Evolutionary conservation across 1,140 invertebrate genomes (phyloP).

Genomic region (Drosophila leontia): DNA sequence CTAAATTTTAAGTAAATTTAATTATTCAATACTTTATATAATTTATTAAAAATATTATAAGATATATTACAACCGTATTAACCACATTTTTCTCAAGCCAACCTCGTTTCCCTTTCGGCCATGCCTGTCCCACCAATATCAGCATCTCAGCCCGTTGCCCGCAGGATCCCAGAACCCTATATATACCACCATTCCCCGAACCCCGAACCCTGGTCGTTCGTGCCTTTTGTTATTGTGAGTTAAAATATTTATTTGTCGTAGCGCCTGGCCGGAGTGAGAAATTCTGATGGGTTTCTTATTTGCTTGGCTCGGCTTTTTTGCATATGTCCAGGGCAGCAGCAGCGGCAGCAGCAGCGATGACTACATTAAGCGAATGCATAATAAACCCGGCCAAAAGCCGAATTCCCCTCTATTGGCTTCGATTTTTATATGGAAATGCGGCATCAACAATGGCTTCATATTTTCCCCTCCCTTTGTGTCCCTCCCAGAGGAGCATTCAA

Average conservation of each 20-base stretch:
- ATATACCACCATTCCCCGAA: conserved; percentile 2
- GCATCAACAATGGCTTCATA: conserved; percentile 80
- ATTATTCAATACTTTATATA: too few relatives aligned
- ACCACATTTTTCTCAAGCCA: not conserved
- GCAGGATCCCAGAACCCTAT: conserved; percentile 17
- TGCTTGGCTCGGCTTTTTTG: conserved; percentile 70
- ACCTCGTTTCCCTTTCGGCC: conserved; percentile 19
- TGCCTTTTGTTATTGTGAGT: conserved; percentile 80
- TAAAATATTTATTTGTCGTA: conserved; percentile 84
- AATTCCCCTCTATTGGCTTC: conserved; percentile 53
- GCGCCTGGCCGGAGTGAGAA: conserved; percentile 80
- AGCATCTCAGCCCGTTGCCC: conserved; percentile 25
- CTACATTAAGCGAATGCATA: conserved; percentile 81
- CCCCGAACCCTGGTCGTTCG: conserved; percentile 35
- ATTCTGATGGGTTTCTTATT: conserved; percentile 84
- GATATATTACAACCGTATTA: not conserved
- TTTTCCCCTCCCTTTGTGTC: conserved; percentile 52
- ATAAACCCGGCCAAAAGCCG: conserved; percentile 48
- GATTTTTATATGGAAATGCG: conserved; percentile 81
- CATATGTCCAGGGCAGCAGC: conserved; percentile 62
- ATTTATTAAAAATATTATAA: too few relatives aligned
- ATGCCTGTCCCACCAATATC: conserved; percentile 30
- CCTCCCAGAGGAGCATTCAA: conserved; percentile 65
- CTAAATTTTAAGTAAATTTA: too few relatives aligned
- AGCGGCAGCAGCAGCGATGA: conserved; percentile 58